These are phyloP conservation scores for Manacus vitellinus DNA, from an alignment of 2,113 vertebrate species.

Conservation along the genomic window DNA sequence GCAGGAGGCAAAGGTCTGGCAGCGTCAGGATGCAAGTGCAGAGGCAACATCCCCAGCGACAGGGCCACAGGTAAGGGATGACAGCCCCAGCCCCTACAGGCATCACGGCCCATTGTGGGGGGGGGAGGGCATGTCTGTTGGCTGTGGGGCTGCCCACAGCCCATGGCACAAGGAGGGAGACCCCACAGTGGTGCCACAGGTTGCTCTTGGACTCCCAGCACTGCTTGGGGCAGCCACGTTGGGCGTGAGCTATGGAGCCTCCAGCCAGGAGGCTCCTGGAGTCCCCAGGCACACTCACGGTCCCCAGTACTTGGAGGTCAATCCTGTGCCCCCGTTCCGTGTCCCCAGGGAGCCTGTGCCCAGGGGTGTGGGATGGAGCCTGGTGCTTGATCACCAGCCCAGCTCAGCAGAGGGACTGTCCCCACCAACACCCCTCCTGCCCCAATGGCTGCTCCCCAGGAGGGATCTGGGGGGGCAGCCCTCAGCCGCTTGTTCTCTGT, in stretches of 20 bases:
- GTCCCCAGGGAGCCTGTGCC: neutral
- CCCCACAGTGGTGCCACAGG: accelerated
- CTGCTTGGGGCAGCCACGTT: neutral
- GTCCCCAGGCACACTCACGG: neutral
- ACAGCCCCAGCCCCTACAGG: accelerated
- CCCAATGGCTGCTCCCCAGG: neutral
- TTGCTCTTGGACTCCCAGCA: neutral
- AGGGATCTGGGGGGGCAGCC: neutral
- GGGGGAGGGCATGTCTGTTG: accelerated
- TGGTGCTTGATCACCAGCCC: neutral
- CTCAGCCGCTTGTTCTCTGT: neutral
- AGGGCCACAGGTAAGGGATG: conserved; percentile 23
- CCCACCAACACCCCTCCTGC: neutral
- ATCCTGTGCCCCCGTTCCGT: neutral
- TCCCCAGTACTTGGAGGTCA: neutral
- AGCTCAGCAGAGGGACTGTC: neutral
- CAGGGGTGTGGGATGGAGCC: accelerated
- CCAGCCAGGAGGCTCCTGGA: neutral
- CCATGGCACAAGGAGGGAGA: neutral
- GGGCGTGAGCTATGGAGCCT: accelerated
- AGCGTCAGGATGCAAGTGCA: neutral
- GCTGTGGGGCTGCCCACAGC: neutral
- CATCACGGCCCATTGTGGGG: accelerated
- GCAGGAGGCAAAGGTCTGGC: conserved; percentile 54
- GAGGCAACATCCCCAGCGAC: conserved; percentile 3